These are phyloP conservation scores for Myocastor coypus DNA, from an alignment of 2,113 vertebrate genomes.

Conservation along the genomic window DNA sequence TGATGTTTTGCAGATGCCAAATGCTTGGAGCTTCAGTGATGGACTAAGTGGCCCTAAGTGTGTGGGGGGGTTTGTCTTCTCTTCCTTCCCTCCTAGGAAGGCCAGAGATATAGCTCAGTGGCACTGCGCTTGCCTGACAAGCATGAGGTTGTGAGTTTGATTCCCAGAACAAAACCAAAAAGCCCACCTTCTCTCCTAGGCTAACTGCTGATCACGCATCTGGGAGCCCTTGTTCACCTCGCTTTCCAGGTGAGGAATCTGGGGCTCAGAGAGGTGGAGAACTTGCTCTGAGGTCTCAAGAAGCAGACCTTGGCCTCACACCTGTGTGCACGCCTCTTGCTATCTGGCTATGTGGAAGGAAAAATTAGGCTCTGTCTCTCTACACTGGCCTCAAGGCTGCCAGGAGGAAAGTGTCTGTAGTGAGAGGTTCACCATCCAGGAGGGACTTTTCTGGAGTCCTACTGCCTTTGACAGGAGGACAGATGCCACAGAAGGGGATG, in stretches of 20 bases:
- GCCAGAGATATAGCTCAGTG: too few species aligned
- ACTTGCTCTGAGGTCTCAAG: neutral
- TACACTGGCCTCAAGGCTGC: neutral
- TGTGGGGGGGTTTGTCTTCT: neutral
- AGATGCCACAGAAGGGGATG: neutral
- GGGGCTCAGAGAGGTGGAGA: neutral
- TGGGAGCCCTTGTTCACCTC: neutral
- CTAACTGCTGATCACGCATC: neutral
- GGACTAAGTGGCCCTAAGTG: neutral
- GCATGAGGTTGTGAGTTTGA: too few species aligned
- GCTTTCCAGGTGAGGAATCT: neutral
- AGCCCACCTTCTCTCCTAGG: neutral
- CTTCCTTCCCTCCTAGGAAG: neutral
- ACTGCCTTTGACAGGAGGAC: neutral
- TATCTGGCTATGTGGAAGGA: neutral
- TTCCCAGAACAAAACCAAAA: too few species aligned
- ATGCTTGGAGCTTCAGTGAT: neutral
- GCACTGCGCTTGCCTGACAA: too few species aligned
- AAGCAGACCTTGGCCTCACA: neutral
- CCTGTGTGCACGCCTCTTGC: neutral
- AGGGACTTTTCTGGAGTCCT: neutral
- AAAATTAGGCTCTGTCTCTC: neutral
- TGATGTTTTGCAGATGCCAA: conserved; percentile 41
- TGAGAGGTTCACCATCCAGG: neutral
- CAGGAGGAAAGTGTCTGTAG: neutral